Base-by-base conservation (phyloP, 2,113 vertebrate genomes). In the Chaenocephalus aceratus region DNA sequence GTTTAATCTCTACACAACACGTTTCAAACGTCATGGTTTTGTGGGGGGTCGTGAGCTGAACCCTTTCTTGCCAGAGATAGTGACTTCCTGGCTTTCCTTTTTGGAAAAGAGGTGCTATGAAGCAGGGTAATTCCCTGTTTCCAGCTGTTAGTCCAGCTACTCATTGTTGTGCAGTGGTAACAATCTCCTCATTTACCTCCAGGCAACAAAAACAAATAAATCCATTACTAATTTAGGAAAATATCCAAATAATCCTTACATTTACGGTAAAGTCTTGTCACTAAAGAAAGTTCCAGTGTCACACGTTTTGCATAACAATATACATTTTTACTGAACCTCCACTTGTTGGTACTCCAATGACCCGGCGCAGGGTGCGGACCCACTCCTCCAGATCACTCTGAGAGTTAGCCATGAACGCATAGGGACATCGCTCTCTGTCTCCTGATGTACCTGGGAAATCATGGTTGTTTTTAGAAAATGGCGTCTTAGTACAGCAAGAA, bases 351-450 rank as follows among this genome's bases (percentile, higher is more conserved):
- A 91, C 90, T 1, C 97, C 97, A 26, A 96, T 94, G 3, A 93
- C 96, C 65, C 96, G 93, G 18, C 93, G 96, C 54, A 99, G 95
- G 21, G 93, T 90, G 51, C 97, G 97, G 54, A 99, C 95, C 98
- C 98, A 99, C 45, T 99, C 97, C 18, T 98, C 97, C 97, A 98
- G 96, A 86, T 99, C 98, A 0, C 91, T 88, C 88, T 98, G 97
- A n/a, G 97, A 97, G 77, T 82, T 96, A 10, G 97, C 97, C 98
- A 99, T 98, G 80, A 99, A 95, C 71, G 98, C 91, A 0, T 92
- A 96, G 1, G 95, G 83, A 70, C 97, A 97, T 81, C 96, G 93
- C 84, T 78, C 95, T 79, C 95, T 95, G 57, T 99, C 97, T 41
- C 91, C 94, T 0, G 80, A 92, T 14, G 68, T 7, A 5, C 93